These are phyloP conservation scores for Periphyllus acericola DNA, from an alignment of 2,888 invertebrate genomes.

Conservation along the genomic window DNA sequence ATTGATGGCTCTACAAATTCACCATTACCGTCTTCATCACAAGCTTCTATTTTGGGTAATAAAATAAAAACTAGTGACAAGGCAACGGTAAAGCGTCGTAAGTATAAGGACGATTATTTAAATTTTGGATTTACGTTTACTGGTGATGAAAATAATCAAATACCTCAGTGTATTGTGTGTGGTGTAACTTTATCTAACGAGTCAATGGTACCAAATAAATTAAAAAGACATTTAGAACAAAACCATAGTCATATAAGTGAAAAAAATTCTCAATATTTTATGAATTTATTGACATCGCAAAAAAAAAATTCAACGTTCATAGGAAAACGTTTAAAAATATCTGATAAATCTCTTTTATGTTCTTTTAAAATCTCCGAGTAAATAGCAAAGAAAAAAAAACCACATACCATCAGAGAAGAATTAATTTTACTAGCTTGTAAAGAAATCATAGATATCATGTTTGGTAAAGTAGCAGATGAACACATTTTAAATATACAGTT, in stretches of 20 bases:
- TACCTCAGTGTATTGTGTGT: conserved; percentile 62
- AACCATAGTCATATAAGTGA: too few species aligned
- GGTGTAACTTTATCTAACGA: conserved; percentile 57
- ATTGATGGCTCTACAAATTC: background rate
- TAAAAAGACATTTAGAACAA: too few species aligned
- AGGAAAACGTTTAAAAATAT: conserved; percentile 19
- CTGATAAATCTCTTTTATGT: conserved; percentile 45
- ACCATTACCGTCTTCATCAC: conserved; percentile 5
- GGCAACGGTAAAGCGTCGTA: conserved; percentile 24
- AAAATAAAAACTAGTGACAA: background rate
- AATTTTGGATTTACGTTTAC: background rate
- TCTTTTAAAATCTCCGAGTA: background rate
- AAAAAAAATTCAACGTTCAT: too few species aligned
- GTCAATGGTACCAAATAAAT: conserved; percentile 44
- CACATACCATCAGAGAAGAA: too few species aligned
- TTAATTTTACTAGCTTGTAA: background rate
- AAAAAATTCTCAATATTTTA: too few species aligned
- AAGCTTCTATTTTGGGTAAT: too few species aligned
- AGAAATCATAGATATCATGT: background rate
- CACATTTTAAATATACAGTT: too few species aligned
- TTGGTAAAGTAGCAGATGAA: too few species aligned
- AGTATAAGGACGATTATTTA: conserved; percentile 65
- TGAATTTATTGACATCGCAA: too few species aligned
- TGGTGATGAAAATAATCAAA: too few species aligned
- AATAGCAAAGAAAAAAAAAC: too few species aligned